Conservation (phyloP, 2,888 invertebrate genomes). For the Leucophenga maculata region DNA sequence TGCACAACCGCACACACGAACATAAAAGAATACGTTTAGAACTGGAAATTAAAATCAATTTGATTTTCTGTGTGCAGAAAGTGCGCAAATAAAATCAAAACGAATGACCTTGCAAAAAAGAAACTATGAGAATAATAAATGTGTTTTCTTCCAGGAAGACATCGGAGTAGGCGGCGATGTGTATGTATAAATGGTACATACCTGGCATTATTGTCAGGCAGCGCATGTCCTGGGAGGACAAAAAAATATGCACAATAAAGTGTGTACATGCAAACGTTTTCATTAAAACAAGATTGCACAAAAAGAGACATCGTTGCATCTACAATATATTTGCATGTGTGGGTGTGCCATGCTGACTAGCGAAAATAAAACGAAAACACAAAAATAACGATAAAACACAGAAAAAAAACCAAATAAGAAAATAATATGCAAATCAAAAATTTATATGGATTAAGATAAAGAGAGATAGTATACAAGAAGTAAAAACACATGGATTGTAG, state of each 20-base stretch:
- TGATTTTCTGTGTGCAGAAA: slow-evolving; percentile 49
- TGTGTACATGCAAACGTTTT: background rate
- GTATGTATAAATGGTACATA: background rate
- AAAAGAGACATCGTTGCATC: background rate
- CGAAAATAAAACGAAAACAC: slow-evolving; percentile 17
- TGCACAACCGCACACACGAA: background rate
- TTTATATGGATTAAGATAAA: no score
- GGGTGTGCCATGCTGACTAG: background rate
- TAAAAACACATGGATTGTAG: no score
- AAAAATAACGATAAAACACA: slow-evolving; percentile 13
- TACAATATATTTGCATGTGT: background rate
- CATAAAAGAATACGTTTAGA: background rate
- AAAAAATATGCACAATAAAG: background rate
- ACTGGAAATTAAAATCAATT: slow-evolving; percentile 10
- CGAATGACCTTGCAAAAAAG: slow-evolving; percentile 68
- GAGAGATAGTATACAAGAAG: no score
- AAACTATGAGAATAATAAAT: slow-evolving; percentile 51
- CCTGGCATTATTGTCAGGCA: no score
- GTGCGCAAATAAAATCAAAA: slow-evolving; percentile 62
- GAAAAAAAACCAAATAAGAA: slow-evolving; percentile 3
- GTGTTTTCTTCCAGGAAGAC: slow-evolving; percentile 37
- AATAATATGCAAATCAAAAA: background rate
- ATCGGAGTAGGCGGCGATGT: background rate
- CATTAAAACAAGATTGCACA: background rate
- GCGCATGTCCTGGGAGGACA: no score